These are phyloP conservation scores for Hipparchia semele DNA, from an alignment of 2,888 invertebrate genomes.

Conservation along the genomic window DNA sequence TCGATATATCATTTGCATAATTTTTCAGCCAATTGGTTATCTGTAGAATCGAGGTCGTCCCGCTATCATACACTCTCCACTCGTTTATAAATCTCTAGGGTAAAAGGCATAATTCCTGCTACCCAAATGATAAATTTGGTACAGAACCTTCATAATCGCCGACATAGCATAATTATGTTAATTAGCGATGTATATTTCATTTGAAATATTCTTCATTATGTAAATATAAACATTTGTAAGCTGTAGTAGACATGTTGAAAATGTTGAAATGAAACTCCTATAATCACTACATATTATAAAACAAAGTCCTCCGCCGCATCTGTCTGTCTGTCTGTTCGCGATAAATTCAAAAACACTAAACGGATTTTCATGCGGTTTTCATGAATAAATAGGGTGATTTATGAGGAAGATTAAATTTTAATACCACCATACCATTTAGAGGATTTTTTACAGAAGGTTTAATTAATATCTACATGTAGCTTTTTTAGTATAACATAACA, in stretches of 20 bases:
- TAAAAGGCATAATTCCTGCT: background rate
- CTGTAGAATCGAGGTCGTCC: background rate
- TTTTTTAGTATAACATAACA: too few species aligned
- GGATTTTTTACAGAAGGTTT: too few species aligned
- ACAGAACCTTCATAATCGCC: constrained; percentile 11
- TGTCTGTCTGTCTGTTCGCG: too few species aligned
- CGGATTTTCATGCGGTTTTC: too few species aligned
- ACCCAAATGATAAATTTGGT: constrained; percentile 9
- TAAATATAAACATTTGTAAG: background rate
- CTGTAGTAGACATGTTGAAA: background rate
- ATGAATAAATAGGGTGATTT: too few species aligned
- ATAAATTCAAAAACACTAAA: too few species aligned
- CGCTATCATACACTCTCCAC: background rate
- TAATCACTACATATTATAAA: too few species aligned
- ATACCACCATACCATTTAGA: too few species aligned
- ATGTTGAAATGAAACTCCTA: background rate
- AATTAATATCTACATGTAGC: too few species aligned
- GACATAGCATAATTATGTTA: constrained; percentile 1
- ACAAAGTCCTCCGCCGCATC: too few species aligned
- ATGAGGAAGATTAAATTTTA: too few species aligned
- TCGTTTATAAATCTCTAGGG: constrained; percentile 9
- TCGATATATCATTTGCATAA: background rate
- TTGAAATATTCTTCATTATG: background rate
- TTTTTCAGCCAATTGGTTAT: background rate
- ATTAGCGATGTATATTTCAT: constrained; percentile 8